phyloP scores from a whole-genome alignment of 2,888 invertebrate species.

The Conomelus anceps region DNA sequence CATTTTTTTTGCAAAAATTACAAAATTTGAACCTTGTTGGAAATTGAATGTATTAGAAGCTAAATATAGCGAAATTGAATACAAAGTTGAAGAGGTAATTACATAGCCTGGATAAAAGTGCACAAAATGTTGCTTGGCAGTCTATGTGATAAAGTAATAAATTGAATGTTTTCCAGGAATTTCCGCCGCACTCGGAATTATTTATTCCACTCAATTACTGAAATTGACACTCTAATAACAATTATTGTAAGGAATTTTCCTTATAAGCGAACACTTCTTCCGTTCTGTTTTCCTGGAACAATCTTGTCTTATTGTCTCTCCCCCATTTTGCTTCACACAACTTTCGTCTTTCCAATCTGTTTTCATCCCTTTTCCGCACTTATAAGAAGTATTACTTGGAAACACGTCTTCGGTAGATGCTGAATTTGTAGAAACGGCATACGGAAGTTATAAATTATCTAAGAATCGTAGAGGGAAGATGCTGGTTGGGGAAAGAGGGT shows the following conservation, averaged over 20 bases:
- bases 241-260: not conserved
- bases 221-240: not conserved
- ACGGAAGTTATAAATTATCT: not conserved
- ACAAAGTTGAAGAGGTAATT: too few relatives aligned
- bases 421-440: not conserved
- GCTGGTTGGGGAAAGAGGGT: not conserved
- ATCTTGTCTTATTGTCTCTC: not conserved
- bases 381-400: not conserved
- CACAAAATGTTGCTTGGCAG: too few relatives aligned
- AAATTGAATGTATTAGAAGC: too few relatives aligned
- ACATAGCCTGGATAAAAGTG: too few relatives aligned
- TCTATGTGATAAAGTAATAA: not conserved
- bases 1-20: too few relatives aligned
- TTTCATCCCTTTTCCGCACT: not conserved
- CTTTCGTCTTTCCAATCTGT: not conserved
- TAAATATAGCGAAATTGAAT: too few relatives aligned
- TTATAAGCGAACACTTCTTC: not conserved
- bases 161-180: not conserved
- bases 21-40: too few relatives aligned
- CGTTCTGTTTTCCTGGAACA: not conserved
- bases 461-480: not conserved
- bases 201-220: not conserved
- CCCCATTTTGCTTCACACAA: not conserved
- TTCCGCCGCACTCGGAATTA: not conserved
- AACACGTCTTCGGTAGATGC: not conserved